Conservation (phyloP, 2,797 vertebrate genomes). For the Microtus obscurus region DNA sequence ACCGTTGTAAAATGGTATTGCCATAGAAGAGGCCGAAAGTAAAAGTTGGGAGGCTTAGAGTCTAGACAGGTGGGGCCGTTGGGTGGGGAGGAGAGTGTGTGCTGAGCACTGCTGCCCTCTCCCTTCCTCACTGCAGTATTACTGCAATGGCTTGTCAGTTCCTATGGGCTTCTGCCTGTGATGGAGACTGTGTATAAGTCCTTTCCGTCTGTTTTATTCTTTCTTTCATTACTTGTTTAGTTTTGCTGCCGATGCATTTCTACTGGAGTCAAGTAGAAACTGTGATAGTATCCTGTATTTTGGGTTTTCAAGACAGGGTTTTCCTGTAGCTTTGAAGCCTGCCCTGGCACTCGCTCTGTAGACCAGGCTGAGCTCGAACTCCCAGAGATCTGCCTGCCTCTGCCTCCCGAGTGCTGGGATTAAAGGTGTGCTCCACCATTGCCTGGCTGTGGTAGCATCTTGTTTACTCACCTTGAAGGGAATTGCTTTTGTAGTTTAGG, state of each 20-base stretch:
- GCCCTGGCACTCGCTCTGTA: no score
- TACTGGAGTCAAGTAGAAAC: neutral
- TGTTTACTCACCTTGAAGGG: conserved; percentile 4
- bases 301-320: no score
- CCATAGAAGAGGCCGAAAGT: neutral
- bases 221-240: conserved; percentile 6
- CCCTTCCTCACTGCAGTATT: neutral
- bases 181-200: neutral
- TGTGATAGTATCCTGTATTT: neutral
- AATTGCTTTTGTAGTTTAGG: neutral
- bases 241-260: no score
- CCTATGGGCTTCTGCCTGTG: conserved; percentile 15
- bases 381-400: no score
- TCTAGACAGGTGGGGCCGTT: neutral
- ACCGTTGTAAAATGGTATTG: neutral
- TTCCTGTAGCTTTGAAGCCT: no score
- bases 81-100: neutral
- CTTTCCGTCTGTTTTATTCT: neutral
- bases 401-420: no score
- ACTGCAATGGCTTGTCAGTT: neutral
- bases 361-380: no score
- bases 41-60: neutral
- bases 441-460: neutral
- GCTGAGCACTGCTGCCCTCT: neutral
- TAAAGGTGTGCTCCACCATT: no score